These are phyloP conservation scores for Actinia equina DNA, from an alignment of 64 coral and sea anemone genomes.

Conservation along the genomic window DNA sequence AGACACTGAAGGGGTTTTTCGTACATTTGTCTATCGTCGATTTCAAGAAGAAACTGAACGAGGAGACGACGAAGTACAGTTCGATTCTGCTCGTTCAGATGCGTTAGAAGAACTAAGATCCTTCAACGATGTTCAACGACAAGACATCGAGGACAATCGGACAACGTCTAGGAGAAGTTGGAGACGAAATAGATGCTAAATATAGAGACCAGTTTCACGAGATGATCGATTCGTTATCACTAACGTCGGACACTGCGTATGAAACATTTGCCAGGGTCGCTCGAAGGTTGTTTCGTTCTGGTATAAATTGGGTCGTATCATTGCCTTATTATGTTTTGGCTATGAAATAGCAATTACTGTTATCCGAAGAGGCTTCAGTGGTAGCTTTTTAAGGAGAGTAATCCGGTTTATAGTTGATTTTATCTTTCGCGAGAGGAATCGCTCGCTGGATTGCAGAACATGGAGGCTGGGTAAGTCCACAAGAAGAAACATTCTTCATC, in stretches of 20 bases:
- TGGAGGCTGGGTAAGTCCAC: conserved; percentile 88
- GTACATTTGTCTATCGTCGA: conserved; percentile 88
- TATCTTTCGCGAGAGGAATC: conserved; percentile 89
- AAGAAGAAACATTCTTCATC: not conserved
- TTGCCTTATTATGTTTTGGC: conserved; percentile 90
- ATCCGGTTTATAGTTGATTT: conserved; percentile 93
- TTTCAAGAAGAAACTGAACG: conserved; percentile 81
- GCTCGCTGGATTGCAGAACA: conserved; percentile 83
- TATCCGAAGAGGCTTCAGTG: conserved; percentile 85
- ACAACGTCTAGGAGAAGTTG: conserved; percentile 87
- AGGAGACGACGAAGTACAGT: conserved; percentile 55
- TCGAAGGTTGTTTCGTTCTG: conserved; percentile 83
- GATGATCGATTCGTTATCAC: conserved; percentile 86
- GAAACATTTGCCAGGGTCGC: conserved; percentile 90
- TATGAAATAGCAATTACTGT: conserved; percentile 92
- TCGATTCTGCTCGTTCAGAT: conserved; percentile 65
- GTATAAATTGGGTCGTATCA: conserved; percentile 90
- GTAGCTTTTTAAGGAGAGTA: conserved; percentile 92
- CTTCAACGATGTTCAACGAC: conserved; percentile 61
- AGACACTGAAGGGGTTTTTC: conserved; percentile 84
- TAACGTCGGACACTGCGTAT: conserved; percentile 83
- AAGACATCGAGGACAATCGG: conserved; percentile 72
- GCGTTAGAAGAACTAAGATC: conserved; percentile 95
- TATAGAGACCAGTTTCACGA: conserved; percentile 98
- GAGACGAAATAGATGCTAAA: conserved; percentile 94